These are phyloP conservation scores for Hydropsyche tenuis DNA, from an alignment of 1,140 invertebrate genomes.

Conservation along the genomic window DNA sequence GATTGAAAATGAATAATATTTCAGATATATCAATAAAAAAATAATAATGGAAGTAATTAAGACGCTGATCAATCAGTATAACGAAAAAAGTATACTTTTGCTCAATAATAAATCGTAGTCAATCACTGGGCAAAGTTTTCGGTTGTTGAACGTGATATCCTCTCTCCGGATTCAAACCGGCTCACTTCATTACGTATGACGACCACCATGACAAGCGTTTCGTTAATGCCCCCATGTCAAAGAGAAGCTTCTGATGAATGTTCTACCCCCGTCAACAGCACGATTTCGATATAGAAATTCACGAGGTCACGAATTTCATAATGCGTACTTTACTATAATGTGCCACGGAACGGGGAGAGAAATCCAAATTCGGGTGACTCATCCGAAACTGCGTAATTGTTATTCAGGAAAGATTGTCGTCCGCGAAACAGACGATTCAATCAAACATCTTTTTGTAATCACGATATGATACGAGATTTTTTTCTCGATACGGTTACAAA, in stretches of 20 bases:
- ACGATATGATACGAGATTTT: neutral
- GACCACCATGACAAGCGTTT: constrained; percentile 43
- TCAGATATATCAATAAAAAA: too few relatives aligned
- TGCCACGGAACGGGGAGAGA: too few relatives aligned
- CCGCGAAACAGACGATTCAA: too few relatives aligned
- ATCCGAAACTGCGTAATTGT: too few relatives aligned
- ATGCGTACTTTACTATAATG: neutral
- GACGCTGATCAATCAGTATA: too few relatives aligned
- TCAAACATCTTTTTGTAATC: too few relatives aligned
- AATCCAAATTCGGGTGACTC: too few relatives aligned
- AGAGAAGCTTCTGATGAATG: constrained; percentile 27
- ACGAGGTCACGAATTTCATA: constrained; percentile 28
- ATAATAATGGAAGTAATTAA: too few relatives aligned
- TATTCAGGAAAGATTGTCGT: too few relatives aligned
- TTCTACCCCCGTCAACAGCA: constrained; percentile 23
- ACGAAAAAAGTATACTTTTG: too few relatives aligned
- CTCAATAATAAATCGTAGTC: too few relatives aligned
- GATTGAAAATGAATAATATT: too few relatives aligned
- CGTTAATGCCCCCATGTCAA: constrained; percentile 33
- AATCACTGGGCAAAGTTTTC: neutral
- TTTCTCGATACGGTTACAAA: neutral
- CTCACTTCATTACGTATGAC: constrained; percentile 44
- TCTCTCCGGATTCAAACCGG: neutral
- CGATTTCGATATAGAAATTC: constrained; percentile 27
- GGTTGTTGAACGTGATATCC: constrained; percentile 23